phyloP scores from a whole-genome alignment of 2,888 invertebrate genomes.

The Lottia scabra region DNA sequence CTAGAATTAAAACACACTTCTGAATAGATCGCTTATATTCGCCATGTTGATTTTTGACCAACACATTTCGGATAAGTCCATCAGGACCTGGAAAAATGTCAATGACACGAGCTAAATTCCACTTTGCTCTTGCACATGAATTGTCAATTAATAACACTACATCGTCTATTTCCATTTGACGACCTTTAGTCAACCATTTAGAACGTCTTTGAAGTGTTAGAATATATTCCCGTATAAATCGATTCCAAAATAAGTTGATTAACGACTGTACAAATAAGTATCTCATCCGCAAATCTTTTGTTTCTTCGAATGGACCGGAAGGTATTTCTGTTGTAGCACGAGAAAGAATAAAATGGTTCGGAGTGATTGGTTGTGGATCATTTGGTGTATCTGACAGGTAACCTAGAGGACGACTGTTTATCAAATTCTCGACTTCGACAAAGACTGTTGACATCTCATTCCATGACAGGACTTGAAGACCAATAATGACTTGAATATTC shows the following conservation, averaged over 20 bases:
- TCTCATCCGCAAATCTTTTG: conserved; percentile 1
- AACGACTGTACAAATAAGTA: conserved; percentile 16
- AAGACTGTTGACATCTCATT: conserved; percentile 24
- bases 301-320: conserved; percentile 9
- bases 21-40: conserved; percentile 5
- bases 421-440: conserved; percentile 7
- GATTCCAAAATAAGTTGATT: conserved; percentile 10
- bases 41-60: conserved; percentile 3
- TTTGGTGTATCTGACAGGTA: conserved; percentile 17
- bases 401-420: conserved; percentile 22
- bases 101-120: conserved; percentile 10
- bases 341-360: conserved; percentile 23
- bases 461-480: conserved; percentile 11
- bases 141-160: conserved; percentile 10
- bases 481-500: conserved; percentile 6
- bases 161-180: conserved; percentile 15
- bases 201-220: conserved; percentile 11
- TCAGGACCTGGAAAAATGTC: conserved; percentile 17
- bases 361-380: conserved; percentile 17
- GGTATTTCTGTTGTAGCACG: conserved; percentile 14
- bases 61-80: conserved; percentile 8
- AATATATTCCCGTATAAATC: conserved; percentile 19
- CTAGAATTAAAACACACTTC: background rate
- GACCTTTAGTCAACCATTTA: conserved; percentile 14
- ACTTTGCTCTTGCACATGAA: background rate